phyloP scores from a whole-genome alignment of 2,113 vertebrate genomes.

The Apodemus sylvaticus region DNA sequence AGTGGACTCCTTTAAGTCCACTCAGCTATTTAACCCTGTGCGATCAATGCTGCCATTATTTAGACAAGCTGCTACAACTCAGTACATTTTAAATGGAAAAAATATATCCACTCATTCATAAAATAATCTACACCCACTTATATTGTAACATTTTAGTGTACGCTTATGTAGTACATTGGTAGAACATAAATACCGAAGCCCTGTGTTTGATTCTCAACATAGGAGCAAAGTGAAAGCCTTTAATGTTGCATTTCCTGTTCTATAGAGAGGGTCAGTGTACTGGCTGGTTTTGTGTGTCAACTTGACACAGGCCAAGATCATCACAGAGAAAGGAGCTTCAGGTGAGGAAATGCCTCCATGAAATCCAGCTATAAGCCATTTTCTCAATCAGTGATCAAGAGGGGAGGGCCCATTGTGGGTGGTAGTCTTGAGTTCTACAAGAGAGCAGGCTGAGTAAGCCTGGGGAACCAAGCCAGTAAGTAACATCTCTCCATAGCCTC shows the following conservation, averaged over 20 bases:
- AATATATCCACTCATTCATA: background rate
- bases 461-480: too few relatives aligned
- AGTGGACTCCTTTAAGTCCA: background rate
- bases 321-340: too few relatives aligned
- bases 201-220: background rate
- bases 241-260: background rate
- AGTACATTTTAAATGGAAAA: background rate
- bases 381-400: too few relatives aligned
- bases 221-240: background rate
- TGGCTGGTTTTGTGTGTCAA: too few relatives aligned
- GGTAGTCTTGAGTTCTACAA: too few relatives aligned
- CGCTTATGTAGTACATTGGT: background rate
- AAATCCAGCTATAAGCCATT: too few relatives aligned
- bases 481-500: too few relatives aligned
- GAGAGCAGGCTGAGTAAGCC: too few relatives aligned
- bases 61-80: background rate
- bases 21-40: background rate
- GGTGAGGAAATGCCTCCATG: too few relatives aligned
- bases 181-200: background rate
- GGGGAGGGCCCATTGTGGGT: too few relatives aligned
- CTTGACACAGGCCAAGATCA: too few relatives aligned
- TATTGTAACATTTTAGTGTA: background rate
- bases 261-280: background rate
- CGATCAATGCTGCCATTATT: background rate
- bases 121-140: background rate